phyloP scores from a whole-genome alignment of 64 coral and sea anemone species.

The Actinia equina region DNA sequence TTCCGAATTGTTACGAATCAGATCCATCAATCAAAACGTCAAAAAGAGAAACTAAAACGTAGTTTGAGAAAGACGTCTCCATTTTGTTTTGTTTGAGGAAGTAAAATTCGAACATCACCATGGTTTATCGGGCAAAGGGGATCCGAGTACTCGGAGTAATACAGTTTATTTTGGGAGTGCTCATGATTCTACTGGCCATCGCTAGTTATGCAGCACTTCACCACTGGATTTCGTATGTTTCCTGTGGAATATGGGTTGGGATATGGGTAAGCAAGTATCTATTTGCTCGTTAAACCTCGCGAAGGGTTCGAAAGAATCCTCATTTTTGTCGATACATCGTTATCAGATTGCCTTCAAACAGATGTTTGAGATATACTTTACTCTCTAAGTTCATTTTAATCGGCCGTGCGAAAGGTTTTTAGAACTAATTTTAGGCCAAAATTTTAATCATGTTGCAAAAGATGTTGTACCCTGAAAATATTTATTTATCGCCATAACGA shows the following conservation, averaged over 20 bases:
- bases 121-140: not conserved
- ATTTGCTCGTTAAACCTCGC: not conserved
- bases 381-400: no score
- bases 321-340: not conserved
- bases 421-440: no score
- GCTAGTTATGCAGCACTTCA: not conserved
- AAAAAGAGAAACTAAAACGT: not conserved
- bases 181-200: not conserved
- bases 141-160: not conserved
- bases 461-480: no score
- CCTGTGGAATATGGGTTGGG: not conserved
- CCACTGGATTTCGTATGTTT: not conserved
- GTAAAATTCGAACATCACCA: not conserved
- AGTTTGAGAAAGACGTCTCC: not conserved
- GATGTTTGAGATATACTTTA: no score
- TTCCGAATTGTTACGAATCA: not conserved
- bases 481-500: no score
- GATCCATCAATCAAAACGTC: not conserved
- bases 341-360: no score
- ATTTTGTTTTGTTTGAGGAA: not conserved
- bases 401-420: no score
- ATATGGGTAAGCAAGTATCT: not conserved
- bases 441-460: no score
- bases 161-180: not conserved
- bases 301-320: no score